These are phyloP conservation scores for Spatulosminthurus flaviceps DNA, from an alignment of 2,888 invertebrate species.

Conservation along the genomic window DNA sequence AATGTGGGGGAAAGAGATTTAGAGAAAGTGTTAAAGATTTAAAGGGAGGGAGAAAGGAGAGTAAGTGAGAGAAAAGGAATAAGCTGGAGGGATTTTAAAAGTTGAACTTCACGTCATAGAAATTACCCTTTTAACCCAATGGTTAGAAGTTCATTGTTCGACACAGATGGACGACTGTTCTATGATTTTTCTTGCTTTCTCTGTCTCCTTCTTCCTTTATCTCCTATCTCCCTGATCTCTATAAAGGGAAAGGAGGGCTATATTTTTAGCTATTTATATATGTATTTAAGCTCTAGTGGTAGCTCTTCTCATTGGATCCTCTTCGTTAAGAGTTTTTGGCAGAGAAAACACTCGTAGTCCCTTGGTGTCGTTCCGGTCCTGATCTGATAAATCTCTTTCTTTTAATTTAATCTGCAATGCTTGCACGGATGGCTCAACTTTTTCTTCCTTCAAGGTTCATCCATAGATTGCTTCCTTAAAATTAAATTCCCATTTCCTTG, in stretches of 20 bases:
- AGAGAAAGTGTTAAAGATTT: too few species aligned
- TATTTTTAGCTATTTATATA: too few species aligned
- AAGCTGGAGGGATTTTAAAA: background rate
- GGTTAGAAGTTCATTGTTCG: conserved; percentile 9
- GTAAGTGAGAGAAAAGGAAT: background rate
- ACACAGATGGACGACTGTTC: conserved; percentile 24
- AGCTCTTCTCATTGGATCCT: background rate
- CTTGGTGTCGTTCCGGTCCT: conserved; percentile 53
- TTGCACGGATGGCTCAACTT: conserved; percentile 28
- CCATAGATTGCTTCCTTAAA: background rate
- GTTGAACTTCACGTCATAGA: background rate
- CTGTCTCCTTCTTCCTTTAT: too few species aligned
- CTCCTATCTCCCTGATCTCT: too few species aligned
- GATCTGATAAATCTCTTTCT: conserved; percentile 54
- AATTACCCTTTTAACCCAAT: background rate
- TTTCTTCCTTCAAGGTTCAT: background rate
- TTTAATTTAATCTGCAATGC: conserved; percentile 53
- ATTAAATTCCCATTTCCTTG: too few species aligned
- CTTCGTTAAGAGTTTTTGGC: conserved; percentile 25
- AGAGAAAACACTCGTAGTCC: conserved; percentile 29
- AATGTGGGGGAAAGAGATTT: too few species aligned
- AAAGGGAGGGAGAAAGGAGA: background rate
- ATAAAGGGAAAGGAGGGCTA: background rate
- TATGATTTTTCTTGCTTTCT: background rate
- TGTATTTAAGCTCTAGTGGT: too few species aligned